Evolutionary conservation across 2,797 vertebrate species (phyloP).

Genomic region (Tadarida brasiliensis): DNA sequence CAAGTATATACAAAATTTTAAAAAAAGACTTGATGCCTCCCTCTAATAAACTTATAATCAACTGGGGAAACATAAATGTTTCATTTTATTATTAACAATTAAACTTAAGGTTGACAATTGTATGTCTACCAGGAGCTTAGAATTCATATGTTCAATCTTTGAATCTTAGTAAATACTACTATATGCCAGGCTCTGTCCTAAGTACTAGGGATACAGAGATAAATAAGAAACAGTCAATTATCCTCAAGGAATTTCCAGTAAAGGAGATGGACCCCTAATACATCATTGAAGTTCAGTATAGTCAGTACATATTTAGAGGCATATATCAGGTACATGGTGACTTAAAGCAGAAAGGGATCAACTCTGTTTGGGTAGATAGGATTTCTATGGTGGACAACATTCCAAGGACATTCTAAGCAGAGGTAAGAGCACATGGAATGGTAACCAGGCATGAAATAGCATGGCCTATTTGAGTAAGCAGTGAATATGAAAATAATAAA

Average conservation of each 20-base stretch:
- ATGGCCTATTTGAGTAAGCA: conserved; percentile 53
- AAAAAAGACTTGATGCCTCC: background rate
- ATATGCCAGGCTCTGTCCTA: conserved; percentile 19
- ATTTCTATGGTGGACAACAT: conserved; percentile 30
- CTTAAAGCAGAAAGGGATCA: conserved; percentile 45
- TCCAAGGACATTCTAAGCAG: background rate
- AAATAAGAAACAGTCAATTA: conserved; percentile 47
- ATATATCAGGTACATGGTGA: background rate
- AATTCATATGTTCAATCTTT: conserved; percentile 63
- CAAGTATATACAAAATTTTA: conserved; percentile 35
- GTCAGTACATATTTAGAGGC: conserved; percentile 1
- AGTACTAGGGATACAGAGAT: conserved; percentile 33
- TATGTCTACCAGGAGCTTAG: background rate
- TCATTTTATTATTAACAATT: conserved; percentile 67
- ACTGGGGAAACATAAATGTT: conserved; percentile 20
- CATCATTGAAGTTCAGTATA: conserved; percentile 36
- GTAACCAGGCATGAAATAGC: conserved; percentile 48
- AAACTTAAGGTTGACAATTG: conserved; percentile 41
- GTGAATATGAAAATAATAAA: conserved; percentile 51
- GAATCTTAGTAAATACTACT: conserved; percentile 45
- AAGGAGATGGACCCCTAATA: conserved; percentile 7
- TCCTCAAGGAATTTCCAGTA: background rate
- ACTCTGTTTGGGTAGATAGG: background rate
- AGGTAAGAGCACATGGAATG: conserved; percentile 5
- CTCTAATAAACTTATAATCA: conserved; percentile 61